phyloP scores from a whole-genome alignment of 2,113 vertebrate species.

The Anseranas semipalmata region DNA sequence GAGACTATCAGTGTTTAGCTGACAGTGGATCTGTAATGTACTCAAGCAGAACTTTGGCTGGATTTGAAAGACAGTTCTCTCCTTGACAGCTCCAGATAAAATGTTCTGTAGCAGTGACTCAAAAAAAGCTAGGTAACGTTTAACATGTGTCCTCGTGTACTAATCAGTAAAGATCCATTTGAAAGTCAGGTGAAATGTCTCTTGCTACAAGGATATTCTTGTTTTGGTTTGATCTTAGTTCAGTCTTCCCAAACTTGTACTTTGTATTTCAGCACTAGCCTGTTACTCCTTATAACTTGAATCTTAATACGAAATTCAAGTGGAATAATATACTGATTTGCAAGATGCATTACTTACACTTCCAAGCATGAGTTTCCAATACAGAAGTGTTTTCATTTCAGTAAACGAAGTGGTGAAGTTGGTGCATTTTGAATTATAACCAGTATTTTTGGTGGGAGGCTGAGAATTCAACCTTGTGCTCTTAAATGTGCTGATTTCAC shows the following conservation, averaged over 20 bases:
- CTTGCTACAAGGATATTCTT: background rate
- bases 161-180: background rate
- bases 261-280: background rate
- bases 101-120: background rate
- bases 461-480: background rate
- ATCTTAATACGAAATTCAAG: background rate
- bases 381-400: background rate
- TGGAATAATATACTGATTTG: background rate
- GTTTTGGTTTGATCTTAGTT: background rate
- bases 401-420: background rate
- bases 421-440: background rate
- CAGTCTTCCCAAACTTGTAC: background rate
- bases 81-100: background rate
- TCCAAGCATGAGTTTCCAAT: background rate
- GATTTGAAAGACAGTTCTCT: background rate
- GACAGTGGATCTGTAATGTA: background rate
- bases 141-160: background rate
- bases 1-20: background rate
- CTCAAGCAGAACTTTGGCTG: background rate
- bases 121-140: background rate
- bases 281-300: background rate
- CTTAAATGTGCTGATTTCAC: background rate
- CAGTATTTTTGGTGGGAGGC: fast-evolving
- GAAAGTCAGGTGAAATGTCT: background rate
- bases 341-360: background rate